Evolutionary conservation across 2,797 vertebrate genomes (phyloP), one percentile per base, ranked within the genome.

Genomic region (Steatocranus sp.): DNA sequence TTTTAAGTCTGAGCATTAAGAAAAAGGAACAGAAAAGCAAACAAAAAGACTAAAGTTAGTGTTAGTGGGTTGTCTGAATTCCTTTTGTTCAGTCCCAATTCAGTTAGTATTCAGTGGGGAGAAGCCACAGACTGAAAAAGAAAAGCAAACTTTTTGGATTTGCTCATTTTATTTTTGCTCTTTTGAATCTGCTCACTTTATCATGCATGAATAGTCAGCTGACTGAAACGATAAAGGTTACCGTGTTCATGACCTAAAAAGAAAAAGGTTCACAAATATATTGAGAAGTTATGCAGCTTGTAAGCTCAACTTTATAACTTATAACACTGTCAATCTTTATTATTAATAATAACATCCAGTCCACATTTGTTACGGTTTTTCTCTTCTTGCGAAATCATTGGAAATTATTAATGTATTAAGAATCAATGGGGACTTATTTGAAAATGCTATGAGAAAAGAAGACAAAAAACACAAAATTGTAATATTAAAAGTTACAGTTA

Each of bases 261-360:
- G n/a, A 76, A 73, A 81, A 81, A 80, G 41, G 41, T 84, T 46
- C 17, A 49, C 14, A 80, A 80, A 75, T 41, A 54, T 80, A 38
- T 9, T 43, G 41, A 80, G 32, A 82, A 38, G 74, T 75, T 66
- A 76, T 70, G n/a, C 18, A 61, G 63, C 8, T 41, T 68, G 58
- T 54, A 18, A 83, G 58, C 50, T 68, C 27, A 79, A 81, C 76
- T 81, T 83, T 88, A 66, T 25, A 11, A 61, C 63, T 77, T 36
- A 23, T 15, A 41, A 41, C 43, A 78, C 66, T 46, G 30, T 41
- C 32, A 66, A 25, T 53, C 56, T 83, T 66, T 18, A 61, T 79
- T 34, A 25, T 75, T 85, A 85, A 43, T 79, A 79, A 90, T 80
- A 75, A 49, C 18, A 80, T 83, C 54, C 50, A 48, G 23, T 10